Evolutionary conservation across 2,113 vertebrate species (phyloP).

Genomic region (Oreotrochilus melanogaster): DNA sequence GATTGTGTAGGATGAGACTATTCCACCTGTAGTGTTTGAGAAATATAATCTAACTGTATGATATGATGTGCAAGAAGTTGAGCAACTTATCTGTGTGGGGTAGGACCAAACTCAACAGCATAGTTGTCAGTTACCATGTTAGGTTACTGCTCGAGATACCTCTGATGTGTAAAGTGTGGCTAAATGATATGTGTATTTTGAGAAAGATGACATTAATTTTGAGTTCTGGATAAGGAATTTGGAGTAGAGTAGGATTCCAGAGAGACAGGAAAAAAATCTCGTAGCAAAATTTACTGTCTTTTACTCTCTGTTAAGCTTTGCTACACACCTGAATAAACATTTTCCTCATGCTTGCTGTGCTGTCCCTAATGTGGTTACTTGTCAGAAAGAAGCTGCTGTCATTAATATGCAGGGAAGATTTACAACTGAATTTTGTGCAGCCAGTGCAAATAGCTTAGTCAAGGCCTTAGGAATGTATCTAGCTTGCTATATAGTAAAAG

Average conservation of each 20-base stretch:
- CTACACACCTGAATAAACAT: not conserved
- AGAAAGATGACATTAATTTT: not conserved
- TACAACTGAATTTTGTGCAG: not conserved
- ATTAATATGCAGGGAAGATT: not conserved
- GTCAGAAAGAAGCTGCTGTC: not conserved
- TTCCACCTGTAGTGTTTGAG: not conserved
- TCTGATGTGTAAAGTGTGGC: not conserved
- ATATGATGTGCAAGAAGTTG: not conserved
- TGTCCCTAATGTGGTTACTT: not conserved
- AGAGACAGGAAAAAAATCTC: not conserved
- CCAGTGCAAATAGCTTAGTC: not conserved
- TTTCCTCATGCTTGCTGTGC: not conserved
- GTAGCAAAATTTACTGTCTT: not conserved
- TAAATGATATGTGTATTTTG: fast-evolving
- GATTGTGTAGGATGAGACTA: not conserved
- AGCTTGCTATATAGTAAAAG: not conserved
- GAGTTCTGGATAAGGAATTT: not conserved
- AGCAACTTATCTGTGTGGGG: not conserved
- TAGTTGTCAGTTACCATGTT: not conserved
- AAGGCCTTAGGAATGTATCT: not conserved
- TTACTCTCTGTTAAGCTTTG: not conserved
- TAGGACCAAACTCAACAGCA: not conserved
- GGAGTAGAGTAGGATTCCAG: not conserved
- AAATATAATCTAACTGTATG: not conserved
- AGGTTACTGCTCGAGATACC: not conserved